Base-by-base conservation (phyloP, 2,113 vertebrate species). In the Syrrhaptes paradoxus region DNA sequence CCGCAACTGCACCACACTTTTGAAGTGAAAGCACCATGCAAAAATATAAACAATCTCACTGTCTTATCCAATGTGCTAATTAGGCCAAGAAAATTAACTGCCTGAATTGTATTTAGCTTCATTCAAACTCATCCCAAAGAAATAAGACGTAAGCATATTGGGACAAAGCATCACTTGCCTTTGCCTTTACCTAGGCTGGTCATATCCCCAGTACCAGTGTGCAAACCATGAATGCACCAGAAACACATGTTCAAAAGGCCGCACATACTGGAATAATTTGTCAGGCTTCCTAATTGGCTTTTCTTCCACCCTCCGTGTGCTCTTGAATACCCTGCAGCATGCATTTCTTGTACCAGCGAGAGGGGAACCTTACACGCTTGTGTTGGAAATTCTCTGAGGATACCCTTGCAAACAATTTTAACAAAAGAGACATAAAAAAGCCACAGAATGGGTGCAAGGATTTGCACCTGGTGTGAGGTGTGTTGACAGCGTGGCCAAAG, bases 31-130 rank as follows among this genome's bases (percentile, higher is more conserved):
- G 68, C 92, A 87, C 62, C 38, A 38, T 19, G 28, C 11, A 79
- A 96, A 89, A 89, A 86, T n/a, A 63, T 93, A 93, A 89, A 62
- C 90, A 77, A 29, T 83, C 87, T 86, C 88, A 52, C 62, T 90
- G 43, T 22, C 6, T 57, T 43, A 49, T 43, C 81, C 29, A 63
- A 90, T 1, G 2, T 61, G 75, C 61, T 84, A 45, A 54, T 66
- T 13, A 85, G 74, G 87, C 77, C 87, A 63, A 89, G 92, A 90
- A 71, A 84, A 72, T n/a, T 32, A 77, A 79, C 58, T 71, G 77
- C 51, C 59, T 93, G 93, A 92, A 26, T 14, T 3, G 12, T 48
- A 85, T 16, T 34, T 16, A 46, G 63, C 66, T 84, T 73, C 57
- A 11, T 70, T 91, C 82, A 89, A 86, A 90, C 89, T 94, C 77